Base-by-base conservation (phyloP, 2,888 invertebrate species). In the Augochlorella aurata region DNA sequence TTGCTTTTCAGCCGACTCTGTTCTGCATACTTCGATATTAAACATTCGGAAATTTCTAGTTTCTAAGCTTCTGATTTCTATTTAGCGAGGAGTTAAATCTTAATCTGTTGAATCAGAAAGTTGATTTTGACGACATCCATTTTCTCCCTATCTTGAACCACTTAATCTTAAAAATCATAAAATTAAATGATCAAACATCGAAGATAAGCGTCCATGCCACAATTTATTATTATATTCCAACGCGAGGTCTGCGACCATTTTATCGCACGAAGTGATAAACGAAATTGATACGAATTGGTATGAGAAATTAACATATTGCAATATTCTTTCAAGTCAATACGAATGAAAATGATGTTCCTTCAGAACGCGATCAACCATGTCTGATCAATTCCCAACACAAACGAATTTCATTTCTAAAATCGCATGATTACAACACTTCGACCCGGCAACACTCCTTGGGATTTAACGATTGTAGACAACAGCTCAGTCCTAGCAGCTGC, bases 391-490 rank as follows among this genome's bases (percentile, higher is more conserved):
- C 16, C 18, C 3, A 10, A 0, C 38, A 18, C 4, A 63, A 2
- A 2, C 8, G 9, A 18, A 38, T 45, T 18, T 12, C 3, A 49
- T 50, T 38, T 58, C 2, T 16, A 16, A 24, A 24, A 9, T 50
- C 71, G 66, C 65, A 52, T 29, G 45, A 12, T 47, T 29, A 58
- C 45, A 79, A 71, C 50, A 14, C n/a, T 9, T 14, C 7, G 24
- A 24, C 10, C 10, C 69, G 38, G 44, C 70, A 50, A 69, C 69
- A 49, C 58, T 16, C 65, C 18, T 54, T 65, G n/a, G 49, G 14
- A 14, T 24, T 54, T 54, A 69, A 81, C 63, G 47, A 81, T 81
- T 58, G 74, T 49, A 58, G 44, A 29, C 21, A 38, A 44, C 49
- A 12, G n/a, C 52, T 38, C 24, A 4, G 61, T 52, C 52, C 45